Evolutionary conservation across 2,888 invertebrate genomes (phyloP).

Genomic region (Belgica antarctica): DNA sequence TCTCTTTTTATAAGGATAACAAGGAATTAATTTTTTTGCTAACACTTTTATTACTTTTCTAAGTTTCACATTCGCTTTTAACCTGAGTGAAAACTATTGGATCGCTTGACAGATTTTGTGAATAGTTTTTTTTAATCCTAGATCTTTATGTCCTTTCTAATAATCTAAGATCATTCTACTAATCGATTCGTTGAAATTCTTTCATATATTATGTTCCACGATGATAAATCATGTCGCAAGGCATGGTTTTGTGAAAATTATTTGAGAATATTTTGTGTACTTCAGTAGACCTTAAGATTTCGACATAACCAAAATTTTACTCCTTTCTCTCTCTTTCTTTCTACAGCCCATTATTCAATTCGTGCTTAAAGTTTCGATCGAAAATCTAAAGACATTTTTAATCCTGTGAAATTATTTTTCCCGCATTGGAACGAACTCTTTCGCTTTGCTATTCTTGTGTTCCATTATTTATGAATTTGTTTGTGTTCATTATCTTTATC

Average conservation of each 20-base stretch:
- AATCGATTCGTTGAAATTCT: conserved; percentile 2
- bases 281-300: conserved; percentile 45
- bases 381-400: no score
- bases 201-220: not conserved
- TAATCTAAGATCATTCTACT: conserved; percentile 6
- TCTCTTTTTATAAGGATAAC: no score
- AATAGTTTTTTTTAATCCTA: conserved; percentile 8
- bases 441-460: not conserved
- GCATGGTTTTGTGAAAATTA: conserved; percentile 15
- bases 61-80: not conserved
- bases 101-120: not conserved
- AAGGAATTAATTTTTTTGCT: no score
- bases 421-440: not conserved
- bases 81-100: not conserved
- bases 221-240: not conserved
- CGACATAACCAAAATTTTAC: conserved; percentile 40
- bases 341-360: conserved; percentile 23
- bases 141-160: not conserved
- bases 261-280: conserved; percentile 40
- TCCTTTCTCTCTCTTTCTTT: conserved; percentile 46
- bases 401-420: not conserved
- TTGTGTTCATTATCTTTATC: not conserved
- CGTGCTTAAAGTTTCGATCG: not conserved
- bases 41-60: not conserved
- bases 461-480: not conserved